Evolutionary conservation across 2,888 invertebrate species (phyloP), one percentile per base, ranked within the genome.

Genomic region (Nematopogon swammerdamellus): DNA sequence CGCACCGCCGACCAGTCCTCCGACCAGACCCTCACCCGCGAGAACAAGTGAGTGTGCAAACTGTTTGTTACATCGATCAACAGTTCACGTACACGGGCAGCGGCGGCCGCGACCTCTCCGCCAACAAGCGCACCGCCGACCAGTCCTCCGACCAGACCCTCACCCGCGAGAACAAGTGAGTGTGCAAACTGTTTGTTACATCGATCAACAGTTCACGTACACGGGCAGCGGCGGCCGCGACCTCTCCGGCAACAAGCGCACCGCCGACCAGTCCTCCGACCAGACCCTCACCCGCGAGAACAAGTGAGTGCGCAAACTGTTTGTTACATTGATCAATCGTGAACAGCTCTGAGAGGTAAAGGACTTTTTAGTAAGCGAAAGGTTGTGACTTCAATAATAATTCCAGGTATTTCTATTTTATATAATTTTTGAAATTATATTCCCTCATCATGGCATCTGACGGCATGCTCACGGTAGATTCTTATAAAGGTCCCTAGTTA

Each of bases 221-320:
- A 92, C 92, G 0, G 93, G 92, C 19, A 89, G 91, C 57, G 93
- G 93, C 4, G 93, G 93, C 0, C 76, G 92, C 6, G 91, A 92
- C 67, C 72, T 92, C 1, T 88, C 89, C 2, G 92, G 92, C 2
- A 92, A 92, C 64, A 92, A 91, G 63, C 79, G 92, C 43, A 89
- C 89, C 0, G 89, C 87, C 0, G 86, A 82, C 47, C 93, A 93
- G 64, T 89, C 89, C 51, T 86, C 85, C 62, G 89, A 93, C 63
- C 93, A 93, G 65, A 83, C 75, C 1, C 81, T 93, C 3, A 90
- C 88, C 0, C 74, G 87, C 52, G 86, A 87, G 77, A 93, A 93
- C 66, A 87, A 81, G 88, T 88, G 59, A 64, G 60, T 56, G n/a
- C n/a, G n/a, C n/a, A n/a, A n/a, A n/a, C n/a, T n/a, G n/a, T n/a